Base-by-base conservation (phyloP, 2,113 vertebrate genomes). In the Abramis brama region DNA sequence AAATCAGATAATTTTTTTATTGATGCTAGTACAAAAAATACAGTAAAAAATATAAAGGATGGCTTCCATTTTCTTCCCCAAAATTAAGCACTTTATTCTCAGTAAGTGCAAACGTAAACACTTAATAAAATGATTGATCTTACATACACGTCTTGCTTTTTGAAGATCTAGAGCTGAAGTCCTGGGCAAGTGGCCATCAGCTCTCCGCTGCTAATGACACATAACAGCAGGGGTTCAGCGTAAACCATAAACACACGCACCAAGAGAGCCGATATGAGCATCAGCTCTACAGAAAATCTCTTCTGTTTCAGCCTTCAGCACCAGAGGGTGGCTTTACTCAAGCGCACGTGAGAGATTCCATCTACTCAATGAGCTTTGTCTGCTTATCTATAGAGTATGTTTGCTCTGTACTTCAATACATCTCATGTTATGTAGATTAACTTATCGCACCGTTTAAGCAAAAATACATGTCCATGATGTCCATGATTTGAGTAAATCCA, bases 161-260 rank as follows among this genome's bases (percentile, higher is more conserved):
- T n/a, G 81, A 59, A 39, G 33, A 83, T 83, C 66, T 83, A 70
- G 21, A 83, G 50, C 68, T 71, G 50, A 83, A 83, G 50, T 83
- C 66, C 33, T 73, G 81, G 64, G 62, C 62, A 68, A 82, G 68
- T 73, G 81, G 81, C 81, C 64, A 83, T 57, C 45, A 11, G 45
- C 25, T 71, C 47, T 39, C 68, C 50, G 33, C 23, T 59, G 21
- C 81, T 55, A 57, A 73, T 83, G 81, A 73, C 33, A 17, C 80
- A 73, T 83, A 52, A 71, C 81, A 83, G 64, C 81, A 27, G 81
- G 81, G 50, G 4, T 57, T 36, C 30, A 25, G 50, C 50, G 6
- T 55, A 57, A 43, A 50, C 3, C 43, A 55, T 82, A 80, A 80
- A 80, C 39, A 82, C 79, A 82, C 43, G 70, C 30, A 45, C 55